These are phyloP conservation scores for Halcyon chelicuti DNA, from an alignment of 2,797 vertebrate genomes.

Conservation along the genomic window DNA sequence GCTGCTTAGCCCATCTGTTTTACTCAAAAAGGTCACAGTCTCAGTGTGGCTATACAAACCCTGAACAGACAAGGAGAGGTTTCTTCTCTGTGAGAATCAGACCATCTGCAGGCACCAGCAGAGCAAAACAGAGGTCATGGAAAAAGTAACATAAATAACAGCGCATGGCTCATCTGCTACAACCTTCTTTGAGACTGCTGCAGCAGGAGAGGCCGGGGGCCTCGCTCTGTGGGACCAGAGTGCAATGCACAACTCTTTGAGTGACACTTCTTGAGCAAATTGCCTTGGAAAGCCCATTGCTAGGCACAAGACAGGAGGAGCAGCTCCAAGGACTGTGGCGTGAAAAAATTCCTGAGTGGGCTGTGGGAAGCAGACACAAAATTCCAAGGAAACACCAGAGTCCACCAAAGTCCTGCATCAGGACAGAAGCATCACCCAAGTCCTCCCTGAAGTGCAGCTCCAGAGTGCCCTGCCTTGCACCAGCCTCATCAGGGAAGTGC, in stretches of 20 bases:
- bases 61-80: neutral
- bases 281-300: neutral
- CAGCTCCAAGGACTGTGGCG: neutral
- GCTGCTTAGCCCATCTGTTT: neutral
- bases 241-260: neutral
- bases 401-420: neutral
- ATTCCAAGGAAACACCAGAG: neutral
- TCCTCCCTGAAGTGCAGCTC: fast-evolving
- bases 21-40: neutral
- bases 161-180: neutral
- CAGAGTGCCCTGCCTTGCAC: neutral
- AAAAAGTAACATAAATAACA: neutral
- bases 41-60: neutral
- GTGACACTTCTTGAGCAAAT: neutral
- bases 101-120: neutral
- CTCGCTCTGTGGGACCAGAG: fast-evolving
- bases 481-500: fast-evolving
- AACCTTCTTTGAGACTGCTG: neutral
- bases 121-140: neutral
- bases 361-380: neutral
- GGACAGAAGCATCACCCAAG: neutral
- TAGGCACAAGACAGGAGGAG: neutral
- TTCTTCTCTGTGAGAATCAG: neutral
- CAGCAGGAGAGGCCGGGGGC: neutral
- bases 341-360: neutral